Evolutionary conservation across 2,113 vertebrate species (phyloP), one percentile per base, ranked within the genome.

Genomic region (Alosa alosa): DNA sequence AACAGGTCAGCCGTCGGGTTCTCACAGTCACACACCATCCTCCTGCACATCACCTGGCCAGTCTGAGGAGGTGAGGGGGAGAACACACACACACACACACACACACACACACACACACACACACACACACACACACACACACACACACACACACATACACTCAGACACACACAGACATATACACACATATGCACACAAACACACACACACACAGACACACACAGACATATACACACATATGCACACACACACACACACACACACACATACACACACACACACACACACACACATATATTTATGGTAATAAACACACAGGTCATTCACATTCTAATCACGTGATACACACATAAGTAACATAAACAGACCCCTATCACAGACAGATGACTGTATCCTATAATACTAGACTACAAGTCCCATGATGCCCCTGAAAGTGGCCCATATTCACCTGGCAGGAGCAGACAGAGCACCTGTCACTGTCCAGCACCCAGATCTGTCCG

Each of bases 11-110:
- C 97, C 0, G 96, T 99, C 88, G 98, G 98, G 88, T 99, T 98
- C 91, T 99, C 97, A 88, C 98, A 99, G 93, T 99, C 98, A 87
- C 98, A 99, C 82, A 99, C 98, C 98, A 99, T 99, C 89, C 98
- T 94, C 22, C 98, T 96, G 84, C 98, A 99, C 97, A 99, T 97
- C 88, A 99, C 98, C 36, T 96, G 96, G 2, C 98, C 97, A 4
- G 92, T 97, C 98, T 99, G 10, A 52, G 98, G 98, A 87, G 98
- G 99, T 4, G 2, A 92, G 98, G 99, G 87, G 97, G 52, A 57
- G 17, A 92, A 96, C 98, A 81, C 81, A 75, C 25, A 52, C 8
- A 84, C 99, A 82, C 17, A 46, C 41, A 82, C 17, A 46, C 7
- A 82, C 17, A 20, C 55, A 57, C 17, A 57, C 5, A 57, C 55